Conservation (phyloP, 2,797 vertebrate genomes). For the Thunnus albacares region DNA sequence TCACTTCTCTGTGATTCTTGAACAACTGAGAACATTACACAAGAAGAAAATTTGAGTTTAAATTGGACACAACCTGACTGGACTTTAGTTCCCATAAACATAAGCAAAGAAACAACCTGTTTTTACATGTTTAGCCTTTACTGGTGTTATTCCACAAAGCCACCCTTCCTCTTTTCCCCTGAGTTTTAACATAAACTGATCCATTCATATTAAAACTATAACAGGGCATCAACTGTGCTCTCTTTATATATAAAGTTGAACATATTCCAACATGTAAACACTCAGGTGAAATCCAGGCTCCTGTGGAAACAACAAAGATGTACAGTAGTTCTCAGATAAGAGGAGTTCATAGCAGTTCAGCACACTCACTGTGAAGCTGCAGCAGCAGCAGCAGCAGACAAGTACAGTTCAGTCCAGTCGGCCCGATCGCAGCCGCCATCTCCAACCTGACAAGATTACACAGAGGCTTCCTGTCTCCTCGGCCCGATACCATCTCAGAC, state of each 20-base stretch:
- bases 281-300: conserved; percentile 46
- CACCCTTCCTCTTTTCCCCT: neutral
- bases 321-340: neutral
- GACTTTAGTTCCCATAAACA: conserved; percentile 20
- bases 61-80: conserved; percentile 33
- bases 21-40: conserved; percentile 46
- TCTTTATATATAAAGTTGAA: conserved; percentile 21
- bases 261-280: conserved; percentile 37
- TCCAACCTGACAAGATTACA: conserved; percentile 85
- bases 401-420: conserved; percentile 51
- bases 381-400: conserved; percentile 49
- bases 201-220: conserved; percentile 19
- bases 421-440: conserved; percentile 76
- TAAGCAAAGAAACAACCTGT: conserved; percentile 35
- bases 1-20: conserved; percentile 46
- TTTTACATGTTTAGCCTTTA: conserved; percentile 32
- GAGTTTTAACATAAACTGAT: conserved; percentile 9
- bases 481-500: conserved; percentile 83
- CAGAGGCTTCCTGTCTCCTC: conserved; percentile 86
- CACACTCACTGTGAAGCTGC: conserved; percentile 15
- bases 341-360: conserved; percentile 46
- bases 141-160: conserved; percentile 23
- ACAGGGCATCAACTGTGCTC: conserved; percentile 2
- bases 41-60: conserved; percentile 20
- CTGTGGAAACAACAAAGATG: conserved; percentile 37